These are phyloP conservation scores for Microcaecilia unicolor DNA, from an alignment of 2,797 vertebrate species.

Conservation along the genomic window DNA sequence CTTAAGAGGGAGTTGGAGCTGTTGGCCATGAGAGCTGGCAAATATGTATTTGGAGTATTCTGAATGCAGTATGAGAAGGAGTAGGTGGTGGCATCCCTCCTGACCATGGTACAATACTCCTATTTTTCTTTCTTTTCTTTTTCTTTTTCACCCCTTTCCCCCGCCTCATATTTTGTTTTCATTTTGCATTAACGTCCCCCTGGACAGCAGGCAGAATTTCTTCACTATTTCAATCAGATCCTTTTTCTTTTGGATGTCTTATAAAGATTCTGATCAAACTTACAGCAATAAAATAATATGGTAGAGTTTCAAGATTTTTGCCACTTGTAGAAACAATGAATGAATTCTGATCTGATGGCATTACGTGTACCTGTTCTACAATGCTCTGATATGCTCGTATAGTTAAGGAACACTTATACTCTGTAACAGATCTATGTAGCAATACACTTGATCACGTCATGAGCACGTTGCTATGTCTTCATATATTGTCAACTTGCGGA, in stretches of 20 bases:
- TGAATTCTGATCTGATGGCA: constrained; percentile 72
- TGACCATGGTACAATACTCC: constrained; percentile 77
- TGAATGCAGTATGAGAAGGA: constrained; percentile 90
- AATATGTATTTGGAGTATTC: constrained; percentile 96
- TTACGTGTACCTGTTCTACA: constrained; percentile 84
- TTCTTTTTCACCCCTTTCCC: constrained; percentile 30
- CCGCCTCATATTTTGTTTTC: constrained; percentile 56
- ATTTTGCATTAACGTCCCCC: constrained; percentile 46
- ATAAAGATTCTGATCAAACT: constrained; percentile 76
- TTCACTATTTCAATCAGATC: constrained; percentile 49
- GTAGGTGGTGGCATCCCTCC: constrained; percentile 79
- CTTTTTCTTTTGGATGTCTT: constrained; percentile 82
- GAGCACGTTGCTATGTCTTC: constrained; percentile 80
- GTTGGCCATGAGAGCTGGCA: constrained; percentile 90
- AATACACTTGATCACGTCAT: constrained; percentile 55
- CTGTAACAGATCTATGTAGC: constrained; percentile 73
- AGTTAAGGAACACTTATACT: no score
- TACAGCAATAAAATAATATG: constrained; percentile 67
- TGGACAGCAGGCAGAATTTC: constrained; percentile 63
- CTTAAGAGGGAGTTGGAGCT: constrained; percentile 66
- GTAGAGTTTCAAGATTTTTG: constrained; percentile 72
- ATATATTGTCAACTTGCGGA: constrained; percentile 99
- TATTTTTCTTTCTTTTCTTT: constrained; percentile 43
- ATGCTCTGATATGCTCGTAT: no score
- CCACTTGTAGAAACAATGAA: constrained; percentile 72